Evolutionary conservation across 2,797 vertebrate species (phyloP), one percentile per base, ranked within the genome.

Genomic region (Bufotes viridis): DNA sequence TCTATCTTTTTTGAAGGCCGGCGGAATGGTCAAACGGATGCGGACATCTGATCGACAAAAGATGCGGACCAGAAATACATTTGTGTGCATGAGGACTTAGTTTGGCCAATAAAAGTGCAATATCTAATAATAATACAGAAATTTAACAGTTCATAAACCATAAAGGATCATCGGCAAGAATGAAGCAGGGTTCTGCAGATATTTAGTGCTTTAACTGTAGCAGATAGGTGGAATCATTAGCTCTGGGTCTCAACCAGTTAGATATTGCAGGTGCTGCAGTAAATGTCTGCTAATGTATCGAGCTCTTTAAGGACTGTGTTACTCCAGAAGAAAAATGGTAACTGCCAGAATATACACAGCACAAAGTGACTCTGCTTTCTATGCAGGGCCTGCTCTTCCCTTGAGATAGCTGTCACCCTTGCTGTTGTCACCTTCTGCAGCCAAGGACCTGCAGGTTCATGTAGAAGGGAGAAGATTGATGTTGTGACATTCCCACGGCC

Each of bases 391-490:
- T 75, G 69, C 72, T 81, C 69, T 74, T 89, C 69, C 51, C 61
- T 81, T 1, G 29, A 83, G 63, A 57, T 79, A 26, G 76, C 65
- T 85, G 75, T 82, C 81, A 78, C 61, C 82, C 60, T 80, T 78
- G 57, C 57, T 78, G 58, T 69, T 70, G 81, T 88, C 74, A 79
- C 76, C 63, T 88, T 72, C 49, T 67, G 69, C 76, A 75, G 57
- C 78, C 83, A 85, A 72, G 75, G 82, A 84, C 76, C 87, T 34
- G 55, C 17, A 26, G 61, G 87, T 67, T 78, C 82, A 78, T 69
- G 76, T 79, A 49, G 34, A 78, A 85, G 76, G 55, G 17, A 84
- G 22, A 88, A 88, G 87, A 88, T 88, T 88, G 87, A 88, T 84
- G 87, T 34, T 72, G 82, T 80, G 87, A 88, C 87, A 83, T 88